Evolutionary conservation across 2,888 invertebrate genomes (phyloP).

Genomic region (Pasiphila rectangulata): DNA sequence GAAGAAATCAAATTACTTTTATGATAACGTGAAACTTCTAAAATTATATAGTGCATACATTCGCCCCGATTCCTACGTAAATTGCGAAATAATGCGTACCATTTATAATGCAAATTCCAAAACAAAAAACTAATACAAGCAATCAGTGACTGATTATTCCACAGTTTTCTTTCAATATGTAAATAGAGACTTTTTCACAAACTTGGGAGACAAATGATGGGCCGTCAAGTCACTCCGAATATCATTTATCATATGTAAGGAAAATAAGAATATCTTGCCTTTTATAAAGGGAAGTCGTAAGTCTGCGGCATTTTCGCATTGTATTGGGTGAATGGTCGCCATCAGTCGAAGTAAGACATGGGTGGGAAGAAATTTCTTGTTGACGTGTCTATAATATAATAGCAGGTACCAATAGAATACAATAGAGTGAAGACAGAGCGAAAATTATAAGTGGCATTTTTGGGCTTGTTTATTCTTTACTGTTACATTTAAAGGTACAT

Average conservation of each 20-base stretch:
- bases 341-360: no score
- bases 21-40: no score
- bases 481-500: no score
- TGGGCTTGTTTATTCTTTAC: no score
- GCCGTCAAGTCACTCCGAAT: conserved; percentile 48
- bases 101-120: background rate
- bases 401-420: no score
- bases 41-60: no score
- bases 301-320: conserved; percentile 8
- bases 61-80: no score
- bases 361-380: background rate
- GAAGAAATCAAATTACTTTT: no score
- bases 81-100: no score
- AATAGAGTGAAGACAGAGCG: no score
- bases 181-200: conserved; percentile 57
- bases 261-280: conserved; percentile 41
- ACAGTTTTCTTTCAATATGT: conserved; percentile 47
- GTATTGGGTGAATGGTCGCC: conserved; percentile 15
- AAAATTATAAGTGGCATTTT: no score
- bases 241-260: conserved; percentile 56
- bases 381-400: conserved; percentile 1
- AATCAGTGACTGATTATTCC: conserved; percentile 3
- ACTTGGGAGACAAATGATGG: conserved; percentile 58
- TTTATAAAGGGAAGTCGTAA: conserved; percentile 15
- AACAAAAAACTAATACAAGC: background rate